Evolutionary conservation across 2,113 vertebrate genomes (phyloP).

Genomic region (Pelvicachromis taeniatus): DNA sequence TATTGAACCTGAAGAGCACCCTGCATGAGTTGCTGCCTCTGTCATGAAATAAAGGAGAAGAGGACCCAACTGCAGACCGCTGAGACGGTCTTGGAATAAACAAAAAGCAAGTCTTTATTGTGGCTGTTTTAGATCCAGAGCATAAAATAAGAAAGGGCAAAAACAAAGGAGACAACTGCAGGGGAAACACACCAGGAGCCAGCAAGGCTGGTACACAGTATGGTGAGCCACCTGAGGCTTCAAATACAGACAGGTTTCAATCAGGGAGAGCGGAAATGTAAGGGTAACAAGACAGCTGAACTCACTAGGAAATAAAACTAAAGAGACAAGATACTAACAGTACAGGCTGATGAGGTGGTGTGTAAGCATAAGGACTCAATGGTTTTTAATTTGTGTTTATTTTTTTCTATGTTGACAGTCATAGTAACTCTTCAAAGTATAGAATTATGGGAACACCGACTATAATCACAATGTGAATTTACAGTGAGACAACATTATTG

Average conservation of each 20-base stretch:
- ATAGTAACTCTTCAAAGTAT: not conserved
- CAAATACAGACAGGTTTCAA: not conserved
- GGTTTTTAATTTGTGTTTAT: not conserved
- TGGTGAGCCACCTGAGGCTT: not conserved
- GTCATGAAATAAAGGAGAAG: not conserved
- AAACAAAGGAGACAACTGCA: not conserved
- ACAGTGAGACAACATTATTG: not conserved
- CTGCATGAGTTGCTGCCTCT: not conserved
- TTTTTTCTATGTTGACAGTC: rapidly evolving
- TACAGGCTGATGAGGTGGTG: not conserved
- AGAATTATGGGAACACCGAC: rapidly evolving
- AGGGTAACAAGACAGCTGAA: not conserved
- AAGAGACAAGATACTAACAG: not conserved
- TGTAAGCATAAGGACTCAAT: not conserved
- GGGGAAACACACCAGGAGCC: not conserved
- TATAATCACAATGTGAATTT: not conserved
- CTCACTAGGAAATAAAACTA: not conserved
- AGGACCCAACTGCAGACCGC: not conserved
- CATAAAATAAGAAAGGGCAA: not conserved
- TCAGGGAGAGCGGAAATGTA: not conserved
- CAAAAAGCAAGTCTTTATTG: not conserved
- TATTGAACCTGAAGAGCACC: not conserved
- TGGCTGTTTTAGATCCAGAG: not conserved
- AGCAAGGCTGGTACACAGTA: not conserved
- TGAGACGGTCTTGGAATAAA: not conserved